Base-by-base conservation (phyloP, 1,140 invertebrate genomes). In the Leucophenga varia region DNA sequence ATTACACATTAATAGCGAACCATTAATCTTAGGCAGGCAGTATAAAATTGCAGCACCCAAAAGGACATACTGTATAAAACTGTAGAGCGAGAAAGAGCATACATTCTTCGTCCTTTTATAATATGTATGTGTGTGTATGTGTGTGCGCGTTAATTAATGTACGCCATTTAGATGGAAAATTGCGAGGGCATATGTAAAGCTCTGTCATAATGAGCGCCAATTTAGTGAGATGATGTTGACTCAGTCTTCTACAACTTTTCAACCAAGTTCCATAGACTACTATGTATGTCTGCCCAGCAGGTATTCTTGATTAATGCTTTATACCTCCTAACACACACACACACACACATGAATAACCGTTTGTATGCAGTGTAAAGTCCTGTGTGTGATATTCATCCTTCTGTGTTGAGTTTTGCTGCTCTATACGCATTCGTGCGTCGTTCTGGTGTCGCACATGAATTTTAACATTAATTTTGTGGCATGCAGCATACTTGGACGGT, bases 301-400 rank as follows among this genome's bases (percentile, higher is more conserved):
- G 63, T 67, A 67, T 67, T 53, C 63, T 67, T 67, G 63, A 67
- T 67, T 67, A 67, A 67, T 67, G 63, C 63, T 67, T 67, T 67
- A 68, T 67, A 67, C 59, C 63, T 6, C 13, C 25, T 31, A 34
- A 49, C 57, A 57, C 42, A 47, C 47, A 57, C 45, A 54, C 32
- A 36, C 13, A 30, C 46, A 55, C 36, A 53, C 43, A 56, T 0
- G 52, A 39, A 55, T 42, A 51, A 48, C 57, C 53, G 59, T 21
- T 17, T 13, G 16, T 34, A 34, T 14, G 16, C 13, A 7, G 25
- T 28, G 25, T 7, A 12, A 28, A 28, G 12, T 28, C 6, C 25
- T 7, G 25, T 28, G 25, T 17, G 42, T 17, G 17, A 18, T 54
- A 43, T 43, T 51, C 25, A 54, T 28, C 40, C 32, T 45, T 25